Evolutionary conservation across 2,888 invertebrate genomes (phyloP), one percentile per base, ranked within the genome.

Genomic region (Mythimna vitellina): DNA sequence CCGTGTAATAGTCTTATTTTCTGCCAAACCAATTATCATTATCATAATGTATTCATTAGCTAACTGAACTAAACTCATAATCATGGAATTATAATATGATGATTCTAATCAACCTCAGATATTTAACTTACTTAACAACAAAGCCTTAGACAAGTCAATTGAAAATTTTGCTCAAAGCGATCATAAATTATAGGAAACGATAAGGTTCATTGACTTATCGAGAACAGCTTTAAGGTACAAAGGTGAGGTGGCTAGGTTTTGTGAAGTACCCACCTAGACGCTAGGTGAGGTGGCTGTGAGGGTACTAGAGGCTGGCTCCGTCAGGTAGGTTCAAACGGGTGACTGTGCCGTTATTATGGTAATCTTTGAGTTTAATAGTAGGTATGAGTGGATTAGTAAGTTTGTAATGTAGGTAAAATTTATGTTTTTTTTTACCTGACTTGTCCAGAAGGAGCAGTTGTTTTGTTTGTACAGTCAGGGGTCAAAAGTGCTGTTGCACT

Each of bases 211-310:
- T 82, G 89, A 89, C 87, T 88, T 80, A 80, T 86, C 84, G 70
- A 80, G 79, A 85, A 85, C 78, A 80, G 76, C 82, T 82, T 80
- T 85, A 86, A 87, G 88, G 87, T 83, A 87, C 81, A 83, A 82
- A 82, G 79, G 86, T 87, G 86, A 84, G 87, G 85, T 81, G 88
- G 89, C 89, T 88, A 89, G 87, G 90, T 91, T 89, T 88, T 89
- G 89, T 92, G 77, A 84, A 92, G 91, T 83, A 81, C 87, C 86
- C 82, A 86, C 89, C 90, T 90, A 90, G 89, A 89, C 90, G 86
- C 82, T 81, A 84, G 79, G 73, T 57, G 61, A 76, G 63, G 76
- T 63, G 60, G 38, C 64, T 76, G 65, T 82, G 80, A 91, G 90
- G 79, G 90, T 86, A 72, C 85, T 78, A 81, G 84, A 83, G 86